These are phyloP conservation scores for Aphelenchoides fujianensis DNA, from an alignment of 1,140 invertebrate genomes.

Conservation along the genomic window DNA sequence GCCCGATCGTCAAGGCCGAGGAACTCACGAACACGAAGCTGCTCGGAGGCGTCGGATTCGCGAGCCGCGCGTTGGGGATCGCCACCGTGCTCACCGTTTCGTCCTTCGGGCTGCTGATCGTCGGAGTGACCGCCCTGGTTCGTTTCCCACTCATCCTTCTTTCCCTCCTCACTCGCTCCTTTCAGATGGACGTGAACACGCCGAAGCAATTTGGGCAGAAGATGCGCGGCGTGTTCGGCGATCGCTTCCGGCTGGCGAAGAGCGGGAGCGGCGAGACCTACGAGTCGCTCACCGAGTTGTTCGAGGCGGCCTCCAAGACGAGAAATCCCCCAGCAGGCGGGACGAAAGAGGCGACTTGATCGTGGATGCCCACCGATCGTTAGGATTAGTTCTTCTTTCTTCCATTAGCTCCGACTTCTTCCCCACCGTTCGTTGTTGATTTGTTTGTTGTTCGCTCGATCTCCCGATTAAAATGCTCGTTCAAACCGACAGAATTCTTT, in stretches of 20 bases:
- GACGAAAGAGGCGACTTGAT: no score
- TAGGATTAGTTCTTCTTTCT: no score
- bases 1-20: constrained; percentile 27
- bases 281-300: constrained; percentile 35
- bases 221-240: constrained; percentile 39
- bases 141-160: no score
- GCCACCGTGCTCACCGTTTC: constrained; percentile 44
- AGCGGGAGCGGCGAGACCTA: constrained; percentile 21
- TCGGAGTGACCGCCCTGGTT: constrained; percentile 30
- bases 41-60: constrained; percentile 41
- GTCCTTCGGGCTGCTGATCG: constrained; percentile 33
- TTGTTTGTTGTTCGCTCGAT: no score
- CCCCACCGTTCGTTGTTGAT: no score
- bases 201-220: constrained; percentile 39
- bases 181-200: constrained; percentile 43
- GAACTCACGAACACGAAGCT: constrained; percentile 34
- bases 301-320: constrained; percentile 29
- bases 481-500: no score
- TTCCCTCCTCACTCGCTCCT: no score
- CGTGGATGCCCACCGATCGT: no score
- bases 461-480: no score
- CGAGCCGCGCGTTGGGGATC: constrained; percentile 34
- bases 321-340: no score
- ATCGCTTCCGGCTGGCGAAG: constrained; percentile 32
- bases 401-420: no score